A percentile compares a stretch with the other conserved stretches of the same genome.
These are phyloP conservation scores for Melinopterus prodromus DNA, from an alignment of 2,888 invertebrate species.

Conservation along the genomic window DNA sequence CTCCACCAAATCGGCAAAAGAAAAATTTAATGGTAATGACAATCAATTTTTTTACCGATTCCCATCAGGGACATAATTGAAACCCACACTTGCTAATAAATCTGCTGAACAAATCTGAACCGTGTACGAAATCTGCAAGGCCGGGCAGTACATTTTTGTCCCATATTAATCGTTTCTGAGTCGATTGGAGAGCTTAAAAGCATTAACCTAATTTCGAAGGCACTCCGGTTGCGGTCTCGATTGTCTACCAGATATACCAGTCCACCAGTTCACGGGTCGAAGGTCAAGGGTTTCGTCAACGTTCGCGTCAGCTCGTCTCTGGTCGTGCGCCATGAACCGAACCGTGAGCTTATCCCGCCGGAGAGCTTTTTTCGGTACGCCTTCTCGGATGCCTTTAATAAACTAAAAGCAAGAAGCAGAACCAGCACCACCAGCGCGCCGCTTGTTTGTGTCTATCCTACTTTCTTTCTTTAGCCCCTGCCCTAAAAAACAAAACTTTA, in stretches of 20 bases:
- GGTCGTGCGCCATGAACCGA: neutral
- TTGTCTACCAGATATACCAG: slow-evolving; percentile 11
- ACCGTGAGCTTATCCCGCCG: slow-evolving; percentile 13
- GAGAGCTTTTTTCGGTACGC: slow-evolving; percentile 23
- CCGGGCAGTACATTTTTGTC: neutral
- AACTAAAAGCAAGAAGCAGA: slow-evolving; percentile 27
- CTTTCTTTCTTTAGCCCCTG: slow-evolving; percentile 10
- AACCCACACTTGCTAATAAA: too few relatives aligned
- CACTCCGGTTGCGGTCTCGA: slow-evolving; percentile 6
- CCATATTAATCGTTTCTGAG: neutral
- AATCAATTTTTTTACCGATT: too few relatives aligned
- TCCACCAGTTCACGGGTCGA: slow-evolving; percentile 22
- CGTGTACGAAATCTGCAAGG: too few relatives aligned
- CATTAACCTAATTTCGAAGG: slow-evolving; percentile 33
- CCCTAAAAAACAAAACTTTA: slow-evolving; percentile 23
- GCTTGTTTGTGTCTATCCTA: slow-evolving; percentile 14
- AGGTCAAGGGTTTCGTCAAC: slow-evolving; percentile 33
- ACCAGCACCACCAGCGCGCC: neutral
- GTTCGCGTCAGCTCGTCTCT: neutral
- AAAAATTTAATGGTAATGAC: too few relatives aligned
- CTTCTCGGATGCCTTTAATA: slow-evolving; percentile 25
- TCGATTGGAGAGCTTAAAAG: slow-evolving; percentile 14
- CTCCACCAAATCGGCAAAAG: too few relatives aligned
- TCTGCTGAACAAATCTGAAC: too few relatives aligned
- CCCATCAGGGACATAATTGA: too few relatives aligned